Evolutionary conservation across 2,888 invertebrate genomes (phyloP).

Genomic region (Saturnia japonica): DNA sequence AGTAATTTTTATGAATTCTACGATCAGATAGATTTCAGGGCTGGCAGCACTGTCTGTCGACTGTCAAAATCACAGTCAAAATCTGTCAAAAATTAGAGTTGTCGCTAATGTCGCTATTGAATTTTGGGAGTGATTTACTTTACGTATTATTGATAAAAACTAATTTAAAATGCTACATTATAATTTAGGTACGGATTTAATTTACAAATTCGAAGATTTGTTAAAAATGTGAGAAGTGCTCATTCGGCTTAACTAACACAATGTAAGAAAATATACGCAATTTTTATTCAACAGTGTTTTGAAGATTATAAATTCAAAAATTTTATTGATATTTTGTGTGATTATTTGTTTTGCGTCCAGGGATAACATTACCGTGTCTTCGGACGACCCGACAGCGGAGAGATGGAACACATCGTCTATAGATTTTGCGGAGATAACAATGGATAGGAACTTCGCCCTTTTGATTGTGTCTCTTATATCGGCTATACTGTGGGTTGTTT

Average conservation of each 20-base stretch:
- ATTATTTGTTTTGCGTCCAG: slow-evolving; percentile 46
- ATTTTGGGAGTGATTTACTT: slow-evolving; percentile 41
- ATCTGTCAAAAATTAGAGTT: neutral
- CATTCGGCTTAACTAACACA: slow-evolving; percentile 39
- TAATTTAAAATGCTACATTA: slow-evolving; percentile 20
- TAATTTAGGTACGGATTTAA: slow-evolving; percentile 14
- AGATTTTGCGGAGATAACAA: slow-evolving; percentile 85
- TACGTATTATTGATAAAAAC: slow-evolving; percentile 46
- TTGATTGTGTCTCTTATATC: slow-evolving; percentile 90
- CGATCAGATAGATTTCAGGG: too few relatives aligned
- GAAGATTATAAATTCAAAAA: neutral
- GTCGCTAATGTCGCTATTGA: neutral
- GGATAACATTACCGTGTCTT: slow-evolving; percentile 60
- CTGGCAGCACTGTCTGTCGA: neutral
- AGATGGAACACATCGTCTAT: slow-evolving; percentile 84
- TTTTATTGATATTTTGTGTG: slow-evolving; percentile 36
- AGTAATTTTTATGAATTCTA: too few relatives aligned
- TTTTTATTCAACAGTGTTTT: slow-evolving; percentile 37
- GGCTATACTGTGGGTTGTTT: slow-evolving; percentile 95
- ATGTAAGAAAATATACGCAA: slow-evolving; percentile 64
- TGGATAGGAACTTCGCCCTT: slow-evolving; percentile 88
- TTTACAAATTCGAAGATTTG: slow-evolving; percentile 13
- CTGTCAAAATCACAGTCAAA: neutral
- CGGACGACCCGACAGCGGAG: slow-evolving; percentile 65
- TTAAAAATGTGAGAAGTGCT: slow-evolving; percentile 58